These are phyloP conservation scores for Prosapia bicincta DNA, from an alignment of 2,888 invertebrate genomes.

Conservation along the genomic window DNA sequence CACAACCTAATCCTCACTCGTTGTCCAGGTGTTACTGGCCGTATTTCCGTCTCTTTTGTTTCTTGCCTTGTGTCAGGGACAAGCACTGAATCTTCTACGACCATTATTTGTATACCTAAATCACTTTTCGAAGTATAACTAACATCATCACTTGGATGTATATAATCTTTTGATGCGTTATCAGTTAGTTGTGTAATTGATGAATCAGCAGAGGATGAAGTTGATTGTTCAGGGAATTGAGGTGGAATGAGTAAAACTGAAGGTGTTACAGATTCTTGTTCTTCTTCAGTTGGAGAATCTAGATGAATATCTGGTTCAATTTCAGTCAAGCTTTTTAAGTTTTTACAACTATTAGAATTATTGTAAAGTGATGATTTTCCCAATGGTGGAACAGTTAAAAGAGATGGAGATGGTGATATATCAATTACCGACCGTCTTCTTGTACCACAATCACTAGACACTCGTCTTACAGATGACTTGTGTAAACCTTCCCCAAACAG, in stretches of 20 bases:
- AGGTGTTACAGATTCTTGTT: constrained; percentile 39
- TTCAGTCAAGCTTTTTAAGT: constrained; percentile 23
- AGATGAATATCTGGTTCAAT: constrained; percentile 3
- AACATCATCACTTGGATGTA: constrained; percentile 8
- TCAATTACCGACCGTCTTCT: constrained; percentile 6
- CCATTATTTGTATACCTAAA: constrained; percentile 25
- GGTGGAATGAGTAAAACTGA: constrained; percentile 41
- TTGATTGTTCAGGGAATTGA: constrained; percentile 37
- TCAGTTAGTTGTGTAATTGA: constrained; percentile 25
- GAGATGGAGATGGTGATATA: constrained; percentile 1
- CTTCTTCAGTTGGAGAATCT: constrained; percentile 23
- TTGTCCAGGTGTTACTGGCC: constrained; percentile 30
- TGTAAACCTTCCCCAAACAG: constrained; percentile 4
- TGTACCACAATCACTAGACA: constrained; percentile 23
- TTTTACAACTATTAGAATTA: constrained; percentile 9
- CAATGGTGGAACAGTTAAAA: constrained; percentile 19
- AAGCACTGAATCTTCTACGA: constrained; percentile 15
- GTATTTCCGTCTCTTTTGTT: not conserved
- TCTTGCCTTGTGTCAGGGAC: not conserved
- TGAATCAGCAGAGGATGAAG: constrained; percentile 22
- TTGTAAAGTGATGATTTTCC: not conserved
- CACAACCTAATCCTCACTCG: constrained; percentile 37
- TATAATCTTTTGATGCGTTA: not conserved
- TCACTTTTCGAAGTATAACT: constrained; percentile 28
- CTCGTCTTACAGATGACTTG: constrained; percentile 20